Conservation (phyloP, 1,140 invertebrate genomes). For the Drosophila auraria region DNA sequence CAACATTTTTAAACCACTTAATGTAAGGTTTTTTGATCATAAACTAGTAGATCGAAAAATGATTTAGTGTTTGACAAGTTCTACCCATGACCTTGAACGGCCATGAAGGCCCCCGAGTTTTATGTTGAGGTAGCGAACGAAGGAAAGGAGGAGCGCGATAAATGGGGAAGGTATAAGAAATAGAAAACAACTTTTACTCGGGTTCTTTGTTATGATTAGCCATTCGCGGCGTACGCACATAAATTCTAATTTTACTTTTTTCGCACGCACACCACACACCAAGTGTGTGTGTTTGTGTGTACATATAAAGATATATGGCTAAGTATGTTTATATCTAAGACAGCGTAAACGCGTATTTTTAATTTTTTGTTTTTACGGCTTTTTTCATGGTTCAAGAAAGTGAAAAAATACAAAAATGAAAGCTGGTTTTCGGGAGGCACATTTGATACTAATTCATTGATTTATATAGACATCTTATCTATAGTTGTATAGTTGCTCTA, state of each 20-base stretch:
- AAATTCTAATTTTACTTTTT: conserved; percentile 82
- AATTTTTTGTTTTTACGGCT: conserved; percentile 43
- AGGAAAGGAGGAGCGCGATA: conserved; percentile 31
- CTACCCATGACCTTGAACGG: conserved; percentile 34
- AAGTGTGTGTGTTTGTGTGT: neutral
- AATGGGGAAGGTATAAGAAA: conserved; percentile 29
- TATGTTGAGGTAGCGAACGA: conserved; percentile 47
- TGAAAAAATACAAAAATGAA: conserved; percentile 13
- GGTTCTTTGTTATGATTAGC: conserved; percentile 80
- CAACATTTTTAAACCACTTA: neutral
- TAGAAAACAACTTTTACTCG: conserved; percentile 57
- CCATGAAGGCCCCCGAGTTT: conserved; percentile 23
- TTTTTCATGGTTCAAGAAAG: conserved; percentile 18
- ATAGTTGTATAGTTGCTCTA: conserved; percentile 3
- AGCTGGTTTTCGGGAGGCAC: conserved; percentile 19
- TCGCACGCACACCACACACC: conserved; percentile 54
- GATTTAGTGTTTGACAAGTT: conserved; percentile 35
- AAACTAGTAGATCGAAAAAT: conserved; percentile 30
- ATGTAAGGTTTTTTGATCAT: conserved; percentile 6
- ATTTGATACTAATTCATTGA: conserved; percentile 1
- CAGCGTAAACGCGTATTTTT: conserved; percentile 45
- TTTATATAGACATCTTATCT: conserved; percentile 7
- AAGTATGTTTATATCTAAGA: conserved; percentile 40
- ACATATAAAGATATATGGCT: conserved; percentile 16
- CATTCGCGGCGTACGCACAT: conserved; percentile 77